A percentile compares a stretch with the other conserved stretches of the same genome.
Evolutionary conservation across 1,140 invertebrate genomes (phyloP).

Genomic region (Pachyrhynchus sulphureomaculatus): DNA sequence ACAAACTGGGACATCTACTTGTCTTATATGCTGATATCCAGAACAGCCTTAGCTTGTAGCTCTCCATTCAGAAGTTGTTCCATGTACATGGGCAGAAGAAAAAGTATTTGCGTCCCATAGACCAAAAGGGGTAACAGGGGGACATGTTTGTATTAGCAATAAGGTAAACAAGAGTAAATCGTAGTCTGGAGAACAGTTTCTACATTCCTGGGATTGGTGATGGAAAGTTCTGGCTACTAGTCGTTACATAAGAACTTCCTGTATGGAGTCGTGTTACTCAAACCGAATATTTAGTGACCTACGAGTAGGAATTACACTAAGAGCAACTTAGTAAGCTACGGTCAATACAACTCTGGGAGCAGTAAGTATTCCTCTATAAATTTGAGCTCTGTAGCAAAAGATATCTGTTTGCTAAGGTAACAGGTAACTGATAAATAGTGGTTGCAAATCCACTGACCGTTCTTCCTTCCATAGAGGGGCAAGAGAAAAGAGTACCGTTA

Average conservation of each 20-base stretch:
- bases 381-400: constrained; percentile 54
- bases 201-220: constrained; percentile 53
- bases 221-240: constrained; percentile 47
- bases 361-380: constrained; percentile 65
- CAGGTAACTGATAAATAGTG: constrained; percentile 54
- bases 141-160: background rate
- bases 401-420: constrained; percentile 62
- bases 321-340: constrained; percentile 65
- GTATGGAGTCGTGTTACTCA: constrained; percentile 47
- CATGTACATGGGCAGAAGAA: constrained; percentile 12
- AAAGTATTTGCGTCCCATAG: background rate
- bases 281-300: constrained; percentile 47
- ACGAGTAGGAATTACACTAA: constrained; percentile 25
- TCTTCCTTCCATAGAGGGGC: constrained; percentile 33
- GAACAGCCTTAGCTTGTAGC: constrained; percentile 21
- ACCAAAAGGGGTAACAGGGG: background rate
- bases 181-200: constrained; percentile 52
- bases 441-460: constrained; percentile 53
- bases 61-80: constrained; percentile 49
- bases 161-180: constrained; percentile 59
- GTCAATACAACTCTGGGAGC: constrained; percentile 60
- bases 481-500: no score
- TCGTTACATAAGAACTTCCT: constrained; percentile 49
- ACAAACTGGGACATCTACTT: constrained; percentile 14
- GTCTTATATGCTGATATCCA: constrained; percentile 15